A percentile compares a stretch with the other conserved stretches of the same genome.
Conservation (phyloP, 2,888 invertebrate species). For the Dynastes hyllus region DNA sequence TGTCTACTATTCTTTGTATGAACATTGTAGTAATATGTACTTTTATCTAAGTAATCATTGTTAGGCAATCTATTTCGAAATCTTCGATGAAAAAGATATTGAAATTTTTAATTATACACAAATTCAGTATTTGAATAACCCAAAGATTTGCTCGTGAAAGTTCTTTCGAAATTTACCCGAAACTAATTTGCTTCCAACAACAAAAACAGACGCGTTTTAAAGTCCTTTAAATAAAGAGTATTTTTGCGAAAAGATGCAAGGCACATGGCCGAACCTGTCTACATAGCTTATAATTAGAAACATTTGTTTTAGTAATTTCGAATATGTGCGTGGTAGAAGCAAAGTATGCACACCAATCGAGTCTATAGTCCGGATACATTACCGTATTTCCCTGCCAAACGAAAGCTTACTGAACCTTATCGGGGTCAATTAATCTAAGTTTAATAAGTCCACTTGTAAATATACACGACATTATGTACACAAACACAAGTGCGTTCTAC, state of each 20-base stretch:
- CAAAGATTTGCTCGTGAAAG: not conserved
- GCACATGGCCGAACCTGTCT: slow-evolving; percentile 25
- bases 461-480: slow-evolving; percentile 25
- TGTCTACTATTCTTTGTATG: too few species aligned
- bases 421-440: slow-evolving; percentile 43
- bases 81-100: too few species aligned
- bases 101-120: too few species aligned
- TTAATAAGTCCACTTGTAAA: slow-evolving; percentile 22
- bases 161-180: not conserved
- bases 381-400: slow-evolving; percentile 8
- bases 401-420: slow-evolving; percentile 38
- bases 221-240: slow-evolving; percentile 21
- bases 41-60: not conserved
- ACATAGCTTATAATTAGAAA: slow-evolving; percentile 31
- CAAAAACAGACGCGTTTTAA: slow-evolving; percentile 6
- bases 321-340: slow-evolving; percentile 9
- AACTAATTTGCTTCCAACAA: not conserved
- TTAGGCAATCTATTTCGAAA: too few species aligned
- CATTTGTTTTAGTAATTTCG: slow-evolving; percentile 43
- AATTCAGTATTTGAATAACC: too few species aligned
- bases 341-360: not conserved
- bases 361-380: not conserved
- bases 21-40: too few species aligned
- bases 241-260: slow-evolving; percentile 16
- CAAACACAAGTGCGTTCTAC: slow-evolving; percentile 29